A percentile compares a stretch with the other conserved stretches of the same genome.
Conservation (phyloP, 2,113 vertebrate species). For the Echinops telfairi region DNA sequence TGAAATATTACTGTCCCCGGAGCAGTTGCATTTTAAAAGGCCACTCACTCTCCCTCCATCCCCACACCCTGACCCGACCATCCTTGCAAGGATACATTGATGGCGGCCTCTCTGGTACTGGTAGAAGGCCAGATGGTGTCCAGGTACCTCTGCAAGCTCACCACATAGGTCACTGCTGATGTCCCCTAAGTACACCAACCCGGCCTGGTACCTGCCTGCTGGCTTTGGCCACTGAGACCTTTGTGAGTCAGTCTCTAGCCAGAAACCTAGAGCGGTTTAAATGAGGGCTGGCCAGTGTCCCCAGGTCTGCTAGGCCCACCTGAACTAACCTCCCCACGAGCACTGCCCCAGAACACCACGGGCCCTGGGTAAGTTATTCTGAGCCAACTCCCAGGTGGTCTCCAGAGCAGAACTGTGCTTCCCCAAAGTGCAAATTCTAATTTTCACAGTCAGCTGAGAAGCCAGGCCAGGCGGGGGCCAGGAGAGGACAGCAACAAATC, state of each 20-base stretch:
- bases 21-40: not conserved
- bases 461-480: conserved; percentile 74
- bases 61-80: too few relatives aligned
- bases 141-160: not conserved
- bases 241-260: not conserved
- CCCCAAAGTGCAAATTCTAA: conserved; percentile 60
- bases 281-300: not conserved
- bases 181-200: not conserved
- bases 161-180: not conserved
- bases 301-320: not conserved
- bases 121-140: not conserved
- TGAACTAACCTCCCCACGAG: not conserved
- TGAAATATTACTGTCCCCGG: not conserved
- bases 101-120: not conserved
- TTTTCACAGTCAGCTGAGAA: conserved; percentile 75
- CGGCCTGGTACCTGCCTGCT: not conserved
- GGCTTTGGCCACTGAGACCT: not conserved
- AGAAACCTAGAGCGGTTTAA: not conserved
- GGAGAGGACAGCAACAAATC: conserved; percentile 82
- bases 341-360: not conserved
- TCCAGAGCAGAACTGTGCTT: not conserved
- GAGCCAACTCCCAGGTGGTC: conserved; percentile 65
- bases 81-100: not conserved
- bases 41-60: not conserved
- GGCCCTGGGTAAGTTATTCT: not conserved